Conservation (phyloP, 2,888 invertebrate genomes). For the Ypsolopha sequella region DNA sequence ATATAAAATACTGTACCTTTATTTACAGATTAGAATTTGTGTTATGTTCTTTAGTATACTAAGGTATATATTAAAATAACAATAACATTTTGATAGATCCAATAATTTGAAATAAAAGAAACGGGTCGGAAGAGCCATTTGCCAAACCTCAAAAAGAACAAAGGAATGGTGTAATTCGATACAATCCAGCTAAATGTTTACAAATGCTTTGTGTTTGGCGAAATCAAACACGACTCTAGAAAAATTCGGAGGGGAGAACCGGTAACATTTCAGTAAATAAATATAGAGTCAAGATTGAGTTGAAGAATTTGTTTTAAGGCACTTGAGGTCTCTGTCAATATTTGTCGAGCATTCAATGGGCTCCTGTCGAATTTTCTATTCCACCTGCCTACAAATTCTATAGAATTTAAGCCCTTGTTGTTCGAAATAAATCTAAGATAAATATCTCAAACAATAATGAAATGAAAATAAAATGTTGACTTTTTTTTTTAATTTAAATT, state of each 20-base stretch:
- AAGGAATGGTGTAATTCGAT: slow-evolving; percentile 56
- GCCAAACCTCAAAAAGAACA: slow-evolving; percentile 28
- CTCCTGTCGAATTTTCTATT: slow-evolving; percentile 26
- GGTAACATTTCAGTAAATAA: slow-evolving; percentile 51
- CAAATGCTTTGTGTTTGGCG: slow-evolving; percentile 60
- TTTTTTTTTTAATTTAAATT: too few species aligned
- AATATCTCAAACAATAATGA: too few species aligned
- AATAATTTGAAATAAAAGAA: too few species aligned
- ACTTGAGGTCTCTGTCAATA: slow-evolving; percentile 63
- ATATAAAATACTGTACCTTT: too few species aligned
- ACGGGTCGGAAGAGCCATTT: slow-evolving; percentile 11
- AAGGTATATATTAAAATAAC: too few species aligned
- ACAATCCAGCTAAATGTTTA: slow-evolving; percentile 55
- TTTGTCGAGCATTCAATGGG: slow-evolving; percentile 57
- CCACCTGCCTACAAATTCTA: slow-evolving; percentile 40
- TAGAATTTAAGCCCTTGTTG: slow-evolving; percentile 4
- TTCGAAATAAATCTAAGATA: too few species aligned
- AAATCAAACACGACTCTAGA: slow-evolving; percentile 64
- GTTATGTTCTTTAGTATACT: too few species aligned
- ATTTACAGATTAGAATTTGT: too few species aligned
- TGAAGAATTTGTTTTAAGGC: slow-evolving; percentile 67
- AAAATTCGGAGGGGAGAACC: slow-evolving; percentile 43
- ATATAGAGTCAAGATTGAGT: slow-evolving; percentile 50
- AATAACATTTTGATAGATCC: too few species aligned
- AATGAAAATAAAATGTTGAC: too few species aligned